Base-by-base conservation (phyloP, 2,113 vertebrate species). In the Rhombomys opimus region DNA sequence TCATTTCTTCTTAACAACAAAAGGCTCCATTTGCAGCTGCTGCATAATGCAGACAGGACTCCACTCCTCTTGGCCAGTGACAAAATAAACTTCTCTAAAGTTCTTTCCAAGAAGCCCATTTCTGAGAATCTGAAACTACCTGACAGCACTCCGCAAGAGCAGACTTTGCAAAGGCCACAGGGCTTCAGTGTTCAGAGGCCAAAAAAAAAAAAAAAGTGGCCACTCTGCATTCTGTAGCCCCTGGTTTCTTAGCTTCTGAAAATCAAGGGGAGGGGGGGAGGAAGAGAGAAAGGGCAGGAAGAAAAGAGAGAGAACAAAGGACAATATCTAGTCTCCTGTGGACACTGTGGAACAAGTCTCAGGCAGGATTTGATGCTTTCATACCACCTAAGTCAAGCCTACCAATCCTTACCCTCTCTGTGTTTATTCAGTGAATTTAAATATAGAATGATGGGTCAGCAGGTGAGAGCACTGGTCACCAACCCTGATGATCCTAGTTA, bases 231-330 rank as follows among this genome's bases (percentile, higher is more conserved):
- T 91, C 81, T 72, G 15, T 65, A 82, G 80, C 50, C 61, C 67
- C 68, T 41, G 50, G 32, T 50, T 94, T 72, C 77, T 91, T 86
- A 77, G 57, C 41, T 72, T 89, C 73, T 86, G 27, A 93, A 85
- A 80, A 87, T 70, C 50, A 87, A 90, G 76, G 22, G 22, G 22
- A 25, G 27, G 72, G 22, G 27, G 8, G 17, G 27, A 7, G 27
- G 3, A 7, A 20, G 30, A 20, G 10, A 46, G 22, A 12, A 13
- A 46, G 38, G 30, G 65, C 27, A 32, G 13, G 65, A 65, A 25
- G 38, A 9, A n/a, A 17, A 13, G 32, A 22, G 41, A 23, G 72
- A 41, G 7, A 3, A 17, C 25, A 10, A 4, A 27, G 32, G 10
- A 15, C 52, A 81, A n/a, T n/a, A 17, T 20, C 32, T 20, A 35